A percentile compares a stretch with the other conserved stretches of the same genome.
Conservation (phyloP, 1,140 invertebrate genomes). For the Forficula auricularia region DNA sequence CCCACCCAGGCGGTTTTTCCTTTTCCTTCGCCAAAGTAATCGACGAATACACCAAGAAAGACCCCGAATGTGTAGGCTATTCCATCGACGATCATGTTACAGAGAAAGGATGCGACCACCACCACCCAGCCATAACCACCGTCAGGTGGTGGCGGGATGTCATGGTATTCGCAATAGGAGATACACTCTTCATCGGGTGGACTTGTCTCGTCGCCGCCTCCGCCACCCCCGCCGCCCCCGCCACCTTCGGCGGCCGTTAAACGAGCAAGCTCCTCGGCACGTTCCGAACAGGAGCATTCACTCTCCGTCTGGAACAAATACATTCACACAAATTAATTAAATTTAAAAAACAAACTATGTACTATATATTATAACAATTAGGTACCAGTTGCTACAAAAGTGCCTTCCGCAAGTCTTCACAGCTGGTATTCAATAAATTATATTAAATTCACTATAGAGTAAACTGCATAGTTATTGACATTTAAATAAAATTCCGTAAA, state of each 20-base stretch:
- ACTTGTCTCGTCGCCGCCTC: conserved; percentile 1
- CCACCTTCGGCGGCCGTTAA: conserved; percentile 36
- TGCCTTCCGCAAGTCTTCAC: too few relatives aligned
- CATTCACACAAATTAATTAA: too few relatives aligned
- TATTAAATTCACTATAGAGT: too few relatives aligned
- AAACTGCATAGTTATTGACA: too few relatives aligned
- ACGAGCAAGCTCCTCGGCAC: conserved; percentile 56
- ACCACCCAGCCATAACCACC: conserved; percentile 87
- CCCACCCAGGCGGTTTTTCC: conserved; percentile 87
- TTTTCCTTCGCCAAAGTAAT: conserved; percentile 66
- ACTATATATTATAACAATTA: too few relatives aligned
- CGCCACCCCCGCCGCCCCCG: conserved; percentile 28
- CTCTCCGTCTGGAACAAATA: conserved; percentile 58
- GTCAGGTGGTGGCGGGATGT: conserved; percentile 64
- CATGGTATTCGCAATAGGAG: conserved; percentile 50
- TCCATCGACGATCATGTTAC: conserved; percentile 96
- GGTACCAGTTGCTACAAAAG: too few relatives aligned
- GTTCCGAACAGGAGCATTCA: conserved; percentile 37
- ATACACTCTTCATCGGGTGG: conserved; percentile 41
- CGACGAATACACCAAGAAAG: conserved; percentile 64
- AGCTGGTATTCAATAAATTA: too few relatives aligned
- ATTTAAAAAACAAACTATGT: too few relatives aligned
- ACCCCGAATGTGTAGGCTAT: conserved; percentile 87
- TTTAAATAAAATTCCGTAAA: too few relatives aligned
- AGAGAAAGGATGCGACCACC: conserved; percentile 89